Evolutionary conservation across 2,888 invertebrate species (phyloP).

Genomic region (Lumbricus terrestris): DNA sequence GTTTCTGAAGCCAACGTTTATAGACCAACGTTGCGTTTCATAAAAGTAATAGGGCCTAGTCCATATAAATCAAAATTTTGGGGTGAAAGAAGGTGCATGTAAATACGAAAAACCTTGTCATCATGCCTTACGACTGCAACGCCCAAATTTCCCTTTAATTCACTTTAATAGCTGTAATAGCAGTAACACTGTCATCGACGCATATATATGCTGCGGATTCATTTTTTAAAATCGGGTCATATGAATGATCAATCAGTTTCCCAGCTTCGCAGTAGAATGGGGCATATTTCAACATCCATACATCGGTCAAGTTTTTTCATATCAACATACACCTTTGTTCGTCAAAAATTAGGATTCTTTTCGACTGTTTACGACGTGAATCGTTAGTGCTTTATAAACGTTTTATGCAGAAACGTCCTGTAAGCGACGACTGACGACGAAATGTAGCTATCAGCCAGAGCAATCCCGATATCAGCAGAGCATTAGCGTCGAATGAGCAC

Average conservation of each 20-base stretch:
- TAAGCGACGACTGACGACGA: background rate
- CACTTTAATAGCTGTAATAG: background rate
- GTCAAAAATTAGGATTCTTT: no score
- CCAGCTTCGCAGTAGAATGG: background rate
- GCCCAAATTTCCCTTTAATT: background rate
- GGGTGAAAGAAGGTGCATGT: no score
- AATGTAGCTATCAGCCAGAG: background rate
- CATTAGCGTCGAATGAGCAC: background rate
- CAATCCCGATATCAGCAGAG: background rate
- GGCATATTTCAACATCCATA: background rate
- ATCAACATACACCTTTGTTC: background rate
- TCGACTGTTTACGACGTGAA: no score
- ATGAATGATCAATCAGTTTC: background rate
- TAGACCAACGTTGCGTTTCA: no score
- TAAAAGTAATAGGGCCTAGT: no score
- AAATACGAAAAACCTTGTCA: background rate
- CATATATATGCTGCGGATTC: no score
- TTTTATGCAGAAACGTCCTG: no score
- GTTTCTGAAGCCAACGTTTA: no score
- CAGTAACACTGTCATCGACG: background rate
- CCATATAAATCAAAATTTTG: no score
- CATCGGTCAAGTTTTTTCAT: background rate
- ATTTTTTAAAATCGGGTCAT: background rate
- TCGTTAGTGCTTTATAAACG: no score
- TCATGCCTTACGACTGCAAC: background rate